phyloP scores from a whole-genome alignment of 2,797 vertebrate genomes.

The Squalus acanthias region DNA sequence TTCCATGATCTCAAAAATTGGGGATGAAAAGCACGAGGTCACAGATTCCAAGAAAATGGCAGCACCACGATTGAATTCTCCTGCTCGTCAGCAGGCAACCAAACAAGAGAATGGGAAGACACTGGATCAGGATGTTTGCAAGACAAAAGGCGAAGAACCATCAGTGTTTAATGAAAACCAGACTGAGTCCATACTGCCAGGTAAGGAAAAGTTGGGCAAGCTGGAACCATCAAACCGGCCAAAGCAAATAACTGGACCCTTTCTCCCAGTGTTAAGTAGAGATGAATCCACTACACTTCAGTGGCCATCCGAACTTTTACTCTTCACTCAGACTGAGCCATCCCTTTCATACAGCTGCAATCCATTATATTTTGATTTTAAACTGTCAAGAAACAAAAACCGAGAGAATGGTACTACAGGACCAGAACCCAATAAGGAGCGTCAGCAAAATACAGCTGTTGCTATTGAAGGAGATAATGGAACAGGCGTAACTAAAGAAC shows the following conservation, averaged over 20 bases:
- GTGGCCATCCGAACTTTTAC: conserved; percentile 81
- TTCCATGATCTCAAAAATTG: background rate
- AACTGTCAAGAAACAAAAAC: conserved; percentile 57
- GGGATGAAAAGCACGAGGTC: background rate
- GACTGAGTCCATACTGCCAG: background rate
- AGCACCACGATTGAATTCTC: background rate
- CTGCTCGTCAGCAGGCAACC: background rate
- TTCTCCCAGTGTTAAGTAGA: conserved; percentile 72
- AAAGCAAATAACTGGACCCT: conserved; percentile 55
- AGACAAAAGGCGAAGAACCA: background rate
- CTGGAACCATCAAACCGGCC: conserved; percentile 41
- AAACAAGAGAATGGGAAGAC: background rate
- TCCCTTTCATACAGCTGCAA: conserved; percentile 87
- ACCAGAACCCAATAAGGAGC: background rate
- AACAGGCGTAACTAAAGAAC: conserved; percentile 56
- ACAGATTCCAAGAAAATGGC: background rate
- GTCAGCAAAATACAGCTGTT: background rate
- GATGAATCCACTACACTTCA: conserved; percentile 71
- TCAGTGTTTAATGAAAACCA: background rate
- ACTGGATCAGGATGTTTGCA: background rate
- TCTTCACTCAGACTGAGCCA: conserved; percentile 82
- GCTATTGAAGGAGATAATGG: conserved; percentile 42
- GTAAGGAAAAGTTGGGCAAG: background rate
- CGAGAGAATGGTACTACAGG: conserved; percentile 46
- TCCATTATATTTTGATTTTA: conserved; percentile 71